A percentile compares a stretch with the other conserved stretches of the same genome.
Conservation (phyloP, 2,113 vertebrate genomes). For the Rhabdomys dilectus region DNA sequence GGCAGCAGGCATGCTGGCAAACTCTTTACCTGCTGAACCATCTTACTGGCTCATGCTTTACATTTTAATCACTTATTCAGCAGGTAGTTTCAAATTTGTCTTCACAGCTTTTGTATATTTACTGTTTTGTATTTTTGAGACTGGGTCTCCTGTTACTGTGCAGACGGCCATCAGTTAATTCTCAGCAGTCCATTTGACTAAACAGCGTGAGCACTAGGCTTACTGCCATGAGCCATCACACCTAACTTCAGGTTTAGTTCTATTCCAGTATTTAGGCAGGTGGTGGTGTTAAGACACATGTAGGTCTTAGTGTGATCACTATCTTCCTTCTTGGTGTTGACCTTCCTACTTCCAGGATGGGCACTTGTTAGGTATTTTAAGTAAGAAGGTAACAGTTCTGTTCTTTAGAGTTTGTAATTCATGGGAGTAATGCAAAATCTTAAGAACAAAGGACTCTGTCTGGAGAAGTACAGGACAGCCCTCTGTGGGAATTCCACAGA, state of each 20-base stretch:
- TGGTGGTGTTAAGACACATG: not conserved
- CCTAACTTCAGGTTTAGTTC: not conserved
- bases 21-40: not conserved
- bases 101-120: not conserved
- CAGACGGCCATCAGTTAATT: not conserved
- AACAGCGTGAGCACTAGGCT: not conserved
- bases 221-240: not conserved
- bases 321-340: not conserved
- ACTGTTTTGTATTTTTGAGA: not conserved
- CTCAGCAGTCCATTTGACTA: not conserved
- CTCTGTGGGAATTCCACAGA: constrained; percentile 17
- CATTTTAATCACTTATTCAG: not conserved
- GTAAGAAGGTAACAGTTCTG: constrained; percentile 17
- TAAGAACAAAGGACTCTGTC: not conserved
- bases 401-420: not conserved
- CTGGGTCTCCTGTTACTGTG: not conserved
- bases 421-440: not conserved
- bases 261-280: not conserved
- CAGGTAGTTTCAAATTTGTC: not conserved
- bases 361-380: constrained; percentile 16
- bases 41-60: too few species aligned
- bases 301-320: not conserved
- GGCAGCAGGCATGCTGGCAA: not conserved
- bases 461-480: not conserved
- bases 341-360: not conserved